These are phyloP conservation scores for Apostichopus japonicus DNA, from an alignment of 35 echinoderm and acorn worm species.

Conservation along the genomic window DNA sequence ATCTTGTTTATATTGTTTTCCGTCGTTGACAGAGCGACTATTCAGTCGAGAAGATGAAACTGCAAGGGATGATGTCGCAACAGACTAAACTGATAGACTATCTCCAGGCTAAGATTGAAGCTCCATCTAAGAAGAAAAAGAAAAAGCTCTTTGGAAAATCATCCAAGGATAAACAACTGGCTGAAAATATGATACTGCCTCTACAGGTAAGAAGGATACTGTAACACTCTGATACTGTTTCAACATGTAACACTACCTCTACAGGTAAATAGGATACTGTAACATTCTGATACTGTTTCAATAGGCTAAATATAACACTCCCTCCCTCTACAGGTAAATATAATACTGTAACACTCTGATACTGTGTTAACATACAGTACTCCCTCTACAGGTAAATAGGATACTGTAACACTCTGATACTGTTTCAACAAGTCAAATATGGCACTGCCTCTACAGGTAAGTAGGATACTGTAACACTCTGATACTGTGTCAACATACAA, in stretches of 20 bases:
- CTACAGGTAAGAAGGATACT: background rate
- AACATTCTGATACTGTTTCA: background rate
- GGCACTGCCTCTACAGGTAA: background rate
- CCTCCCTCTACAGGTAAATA: conserved; percentile 8
- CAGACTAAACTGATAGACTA: conserved; percentile 99
- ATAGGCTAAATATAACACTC: background rate
- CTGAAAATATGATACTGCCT: conserved; percentile 25
- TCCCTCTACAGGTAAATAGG: background rate
- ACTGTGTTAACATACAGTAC: background rate
- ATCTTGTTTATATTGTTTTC: background rate
- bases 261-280: background rate
- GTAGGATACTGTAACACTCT: background rate
- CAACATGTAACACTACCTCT: background rate
- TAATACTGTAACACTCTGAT: background rate
- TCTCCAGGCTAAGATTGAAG: conserved; percentile 89
- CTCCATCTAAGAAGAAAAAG: conserved; percentile 89
- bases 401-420: background rate
- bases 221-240: background rate
- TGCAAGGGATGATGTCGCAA: conserved; percentile 86
- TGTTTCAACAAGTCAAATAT: background rate
- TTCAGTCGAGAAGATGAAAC: conserved; percentile 79
- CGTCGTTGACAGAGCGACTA: conserved; percentile 68
- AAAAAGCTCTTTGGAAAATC: conserved; percentile 68
- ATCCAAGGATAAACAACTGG: conserved; percentile 36
- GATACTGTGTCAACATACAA: background rate